These are phyloP conservation scores for Pseudobourletiella spinata DNA, from an alignment of 1,140 invertebrate species.

Conservation along the genomic window DNA sequence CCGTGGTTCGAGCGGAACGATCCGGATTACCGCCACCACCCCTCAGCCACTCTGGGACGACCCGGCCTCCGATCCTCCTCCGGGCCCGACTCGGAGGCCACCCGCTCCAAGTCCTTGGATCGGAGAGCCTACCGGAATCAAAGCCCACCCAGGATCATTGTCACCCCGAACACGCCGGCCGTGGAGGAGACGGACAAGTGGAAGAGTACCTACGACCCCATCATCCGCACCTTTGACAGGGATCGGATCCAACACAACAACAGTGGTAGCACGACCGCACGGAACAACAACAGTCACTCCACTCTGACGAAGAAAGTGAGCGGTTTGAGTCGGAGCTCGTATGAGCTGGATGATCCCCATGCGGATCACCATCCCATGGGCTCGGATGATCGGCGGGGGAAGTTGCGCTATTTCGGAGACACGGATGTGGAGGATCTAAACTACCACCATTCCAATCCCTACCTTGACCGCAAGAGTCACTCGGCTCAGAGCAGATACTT, in stretches of 20 bases:
- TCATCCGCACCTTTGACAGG: conserved; percentile 1
- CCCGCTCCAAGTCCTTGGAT: conserved; percentile 23
- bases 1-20: conserved; percentile 16
- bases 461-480: not conserved
- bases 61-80: not conserved
- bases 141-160: conserved; percentile 20
- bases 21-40: conserved; percentile 24
- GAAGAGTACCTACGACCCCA: conserved; percentile 8
- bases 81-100: not conserved
- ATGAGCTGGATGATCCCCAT: conserved; percentile 14
- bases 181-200: conserved; percentile 12
- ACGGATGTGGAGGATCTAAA: conserved; percentile 47
- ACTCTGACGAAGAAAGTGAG: not conserved
- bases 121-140: conserved; percentile 10
- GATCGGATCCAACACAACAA: not conserved
- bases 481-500: not conserved
- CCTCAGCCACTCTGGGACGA: conserved; percentile 22
- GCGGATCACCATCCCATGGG: not conserved
- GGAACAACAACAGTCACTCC: not conserved
- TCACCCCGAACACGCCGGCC: conserved; percentile 28
- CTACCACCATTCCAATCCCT: not conserved
- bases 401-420: conserved; percentile 68
- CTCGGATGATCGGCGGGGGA: conserved; percentile 43
- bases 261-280: not conserved
- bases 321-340: conserved; percentile 17